Evolutionary conservation across 2,888 invertebrate genomes (phyloP), one percentile per base, ranked within the genome.

Genomic region (Phalera bucephala): DNA sequence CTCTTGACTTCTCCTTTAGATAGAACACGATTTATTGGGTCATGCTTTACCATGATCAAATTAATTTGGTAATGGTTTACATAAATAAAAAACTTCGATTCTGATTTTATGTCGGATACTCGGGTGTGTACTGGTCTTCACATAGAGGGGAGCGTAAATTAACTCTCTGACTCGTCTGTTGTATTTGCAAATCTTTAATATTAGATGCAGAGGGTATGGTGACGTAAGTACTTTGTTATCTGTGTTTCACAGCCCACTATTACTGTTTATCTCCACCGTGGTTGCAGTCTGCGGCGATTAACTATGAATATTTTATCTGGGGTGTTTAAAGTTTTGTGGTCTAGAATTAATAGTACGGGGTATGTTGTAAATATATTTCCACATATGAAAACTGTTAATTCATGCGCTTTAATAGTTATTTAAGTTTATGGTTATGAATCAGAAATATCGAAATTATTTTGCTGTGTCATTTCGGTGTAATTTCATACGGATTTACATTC

Each of bases 151-250:
- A 56, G 72, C 53, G 56, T 50, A 66, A 70, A 69, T 68, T 64
- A 65, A 64, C 64, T 65, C 52, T 38, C 40, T 49, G 40, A 25
- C 46, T 40, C 41, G 57, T 60, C 62, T 45, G 67, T 72, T 64
- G 68, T 80, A 76, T 80, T 82, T 79, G 77, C 75, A 69, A 80
- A 72, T 80, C 64, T 80, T 83, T 62, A 80, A 81, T 83, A 83
- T 77, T 80, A 72, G 80, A 80, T 79, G 76, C 61, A 67, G 63
- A 67, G 66, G 51, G 54, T 59, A 62, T 69, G 72, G 75, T 70
- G 60, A 48, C 44, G 38, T 52, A 43, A 40, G 42, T 62, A 59
- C 51, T 66, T 52, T 57, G 72, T 77, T 82, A 84, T 84, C 84
- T 72, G 54, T 64, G 54, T 58, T 58, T 54, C 65, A 61, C 84